Evolutionary conservation across 1,140 invertebrate genomes (phyloP), one percentile per base, ranked within the genome.

Genomic region (Macrostomum lignano): DNA sequence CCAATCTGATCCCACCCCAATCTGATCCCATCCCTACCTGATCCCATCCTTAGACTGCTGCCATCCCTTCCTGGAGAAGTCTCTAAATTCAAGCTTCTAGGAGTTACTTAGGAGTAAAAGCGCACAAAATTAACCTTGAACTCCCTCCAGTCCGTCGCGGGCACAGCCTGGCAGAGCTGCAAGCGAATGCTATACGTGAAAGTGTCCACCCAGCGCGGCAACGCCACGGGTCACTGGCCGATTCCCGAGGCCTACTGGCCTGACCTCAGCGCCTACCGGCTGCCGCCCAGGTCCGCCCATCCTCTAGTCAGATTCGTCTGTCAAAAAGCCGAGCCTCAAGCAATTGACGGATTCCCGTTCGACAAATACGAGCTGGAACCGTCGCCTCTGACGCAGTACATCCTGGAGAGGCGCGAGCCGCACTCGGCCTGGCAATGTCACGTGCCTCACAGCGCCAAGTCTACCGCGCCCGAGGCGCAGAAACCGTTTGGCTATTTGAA

Each of bases 401-500:
- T 96, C 48, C 60, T 96, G 24, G 77, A 82, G 14, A 65, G 82
- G 45, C 77, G 86, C 49, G 79, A 93, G 52, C 78, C 81, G 1
- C 88, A 81, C 32, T 69, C 73, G 31, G 93, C 82, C 55, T 96
- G 86, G 86, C 86, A 94, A 68, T 25, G 75, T 78, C 43, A 54
- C 59, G 42, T 46, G 47, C 9, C 23, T 2, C 13, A 25, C 54
- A 82, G 75, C 49, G 74, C 71, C 44, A 79, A 79, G 9, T 74
- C 79, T 42, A 65, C 76, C 10, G 77, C 74, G 17, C 72, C 77
- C 53, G n/a, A n/a, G n/a, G n/a, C n/a, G n/a, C n/a, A n/a, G n/a
- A n/a, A n/a, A n/a, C 82, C 88, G 0, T 96, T 96, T 62, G 88
- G 88, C 17, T 96, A 93, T 51, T 51, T 96, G n/a, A 94, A 94